Evolutionary conservation across 2,888 invertebrate genomes (phyloP), one percentile per base, ranked within the genome.

Genomic region (Phyto melanocephala): DNA sequence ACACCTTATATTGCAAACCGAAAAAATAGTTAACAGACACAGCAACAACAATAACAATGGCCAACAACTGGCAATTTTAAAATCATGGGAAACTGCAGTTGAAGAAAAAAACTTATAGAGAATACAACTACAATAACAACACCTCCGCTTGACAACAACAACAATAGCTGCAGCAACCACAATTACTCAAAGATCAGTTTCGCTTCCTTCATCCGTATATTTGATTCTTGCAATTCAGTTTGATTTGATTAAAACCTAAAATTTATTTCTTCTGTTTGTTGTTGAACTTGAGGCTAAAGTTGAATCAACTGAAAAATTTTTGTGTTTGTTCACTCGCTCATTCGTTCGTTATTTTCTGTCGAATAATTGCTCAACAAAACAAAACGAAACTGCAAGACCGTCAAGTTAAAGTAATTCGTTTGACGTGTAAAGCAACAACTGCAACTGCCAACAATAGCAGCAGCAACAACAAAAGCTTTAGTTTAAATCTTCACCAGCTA

Each of bases 211-310:
- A 63, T 71, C 42, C 65, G 58, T 65, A 52, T 72, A 40, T 79
- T 78, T 74, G 54, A 62, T 80, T 80, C 63, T 80, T 37, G 63
- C n/a, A 71, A 62, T 77, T 77, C 45, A 68, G 70, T 82, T 82
- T 78, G 81, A 82, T 78, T 78, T 79, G 28, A 6, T 28, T 72
- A 40, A 50, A 65, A 76, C 80, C 65, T 5, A 58, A 68, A 76
- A 60, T 77, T 72, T 67, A 37, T 67, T 76, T 65, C 35, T 42
- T 35, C 63, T 62, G 71, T 56, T 58, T 79, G 33, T 42, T 68
- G 79, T 90, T 90, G 90, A 90, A 90, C 90, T 90, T 90, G 90
- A 87, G 90, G 90, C 90, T 90, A 90, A 90, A 90, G 90, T 90
- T 90, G 90, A 89, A 90, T 70, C 78, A 82, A 82, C 81, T 70